These are phyloP conservation scores for Darevskia nairensis DNA, from an alignment of 2,797 vertebrate species.

Conservation along the genomic window DNA sequence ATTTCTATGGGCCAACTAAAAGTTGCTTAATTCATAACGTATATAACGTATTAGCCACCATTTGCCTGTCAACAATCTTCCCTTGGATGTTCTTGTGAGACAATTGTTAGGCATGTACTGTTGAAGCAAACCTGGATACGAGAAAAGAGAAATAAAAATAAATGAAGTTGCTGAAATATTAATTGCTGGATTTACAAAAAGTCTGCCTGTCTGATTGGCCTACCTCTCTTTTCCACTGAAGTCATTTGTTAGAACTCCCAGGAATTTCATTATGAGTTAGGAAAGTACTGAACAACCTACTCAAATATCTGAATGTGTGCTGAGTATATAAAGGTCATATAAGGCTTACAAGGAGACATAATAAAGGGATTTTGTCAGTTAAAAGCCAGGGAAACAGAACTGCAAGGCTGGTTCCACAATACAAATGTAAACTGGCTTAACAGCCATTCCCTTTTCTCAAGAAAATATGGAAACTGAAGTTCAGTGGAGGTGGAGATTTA, in stretches of 20 bases:
- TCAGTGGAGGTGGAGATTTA: background rate
- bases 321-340: slow-evolving; percentile 19
- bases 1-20: background rate
- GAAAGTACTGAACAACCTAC: slow-evolving; percentile 27
- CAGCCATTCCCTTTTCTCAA: background rate
- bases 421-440: background rate
- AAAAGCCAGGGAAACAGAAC: slow-evolving; percentile 6
- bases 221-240: slow-evolving; percentile 38
- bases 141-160: slow-evolving; percentile 27
- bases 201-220: background rate
- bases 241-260: slow-evolving; percentile 23
- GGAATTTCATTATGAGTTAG: slow-evolving; percentile 37
- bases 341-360: slow-evolving; percentile 17
- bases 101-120: background rate
- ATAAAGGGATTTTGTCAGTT: slow-evolving; percentile 23
- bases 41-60: background rate
- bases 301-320: slow-evolving; percentile 32
- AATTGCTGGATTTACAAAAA: slow-evolving; percentile 7
- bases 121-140: slow-evolving; percentile 7
- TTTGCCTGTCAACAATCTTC: slow-evolving; percentile 5
- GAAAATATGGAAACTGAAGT: background rate
- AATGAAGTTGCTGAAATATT: slow-evolving; percentile 22
- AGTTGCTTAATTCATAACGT: slow-evolving; percentile 9
- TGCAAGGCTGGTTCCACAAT: background rate
- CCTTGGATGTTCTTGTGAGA: slow-evolving; percentile 1